Evolutionary conservation across 2,797 vertebrate species (phyloP).

Genomic region (Pangasius larnaudii): DNA sequence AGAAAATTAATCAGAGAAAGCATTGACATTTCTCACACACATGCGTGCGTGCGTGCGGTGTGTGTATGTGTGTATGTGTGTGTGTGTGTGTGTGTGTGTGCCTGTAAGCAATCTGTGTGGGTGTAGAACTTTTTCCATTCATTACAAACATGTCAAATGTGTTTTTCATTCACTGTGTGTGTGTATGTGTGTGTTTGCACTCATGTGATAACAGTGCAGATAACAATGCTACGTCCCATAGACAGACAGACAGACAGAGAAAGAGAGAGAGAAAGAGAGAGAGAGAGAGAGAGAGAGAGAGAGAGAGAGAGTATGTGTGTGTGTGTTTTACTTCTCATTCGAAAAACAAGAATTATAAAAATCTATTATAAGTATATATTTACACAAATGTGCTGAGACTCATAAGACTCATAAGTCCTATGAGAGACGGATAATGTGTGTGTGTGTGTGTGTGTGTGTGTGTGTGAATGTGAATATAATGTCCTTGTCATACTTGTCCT

Average conservation of each 20-base stretch:
- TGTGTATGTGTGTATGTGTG: background rate
- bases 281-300: background rate
- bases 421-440: too few relatives aligned
- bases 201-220: background rate
- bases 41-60: background rate
- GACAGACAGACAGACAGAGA: background rate
- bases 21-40: background rate
- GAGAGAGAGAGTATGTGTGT: background rate
- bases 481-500: slow-evolving; percentile 68
- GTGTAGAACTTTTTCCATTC: slow-evolving; percentile 23
- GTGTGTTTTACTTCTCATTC: background rate
- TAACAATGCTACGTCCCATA: background rate
- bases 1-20: slow-evolving; percentile 5
- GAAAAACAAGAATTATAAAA: too few relatives aligned
- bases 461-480: slow-evolving; percentile 23
- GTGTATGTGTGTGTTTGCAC: slow-evolving; percentile 10
- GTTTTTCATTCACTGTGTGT: background rate
- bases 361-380: too few relatives aligned
- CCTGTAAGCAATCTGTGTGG: background rate
- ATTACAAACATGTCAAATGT: slow-evolving; percentile 14
- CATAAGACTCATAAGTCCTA: too few relatives aligned
- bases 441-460: background rate
- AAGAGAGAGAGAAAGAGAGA: background rate
- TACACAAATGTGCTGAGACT: too few relatives aligned
- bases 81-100: background rate